Conservation (phyloP, 2,113 vertebrate genomes). For the Aphelocoma coerulescens region DNA sequence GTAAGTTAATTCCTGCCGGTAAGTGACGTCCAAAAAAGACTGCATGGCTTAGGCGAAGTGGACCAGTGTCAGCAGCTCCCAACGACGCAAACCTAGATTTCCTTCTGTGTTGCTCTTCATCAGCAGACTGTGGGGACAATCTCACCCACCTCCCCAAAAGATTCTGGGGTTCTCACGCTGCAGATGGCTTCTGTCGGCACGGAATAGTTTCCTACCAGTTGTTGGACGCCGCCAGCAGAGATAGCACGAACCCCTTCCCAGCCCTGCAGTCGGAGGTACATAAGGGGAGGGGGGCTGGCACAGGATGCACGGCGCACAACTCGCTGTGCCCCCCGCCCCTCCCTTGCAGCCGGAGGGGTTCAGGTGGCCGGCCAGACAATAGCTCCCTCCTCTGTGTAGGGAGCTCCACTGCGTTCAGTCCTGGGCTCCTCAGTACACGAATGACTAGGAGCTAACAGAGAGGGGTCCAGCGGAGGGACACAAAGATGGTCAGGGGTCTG, state of each 20-base stretch:
- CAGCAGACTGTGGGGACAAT: background rate
- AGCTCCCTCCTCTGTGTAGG: background rate
- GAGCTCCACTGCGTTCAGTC: background rate
- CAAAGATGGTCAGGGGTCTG: background rate
- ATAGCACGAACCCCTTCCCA: background rate
- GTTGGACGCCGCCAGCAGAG: background rate
- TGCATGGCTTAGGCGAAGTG: background rate
- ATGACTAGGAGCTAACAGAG: background rate
- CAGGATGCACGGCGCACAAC: background rate
- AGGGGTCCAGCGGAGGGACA: background rate
- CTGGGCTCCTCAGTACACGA: background rate
- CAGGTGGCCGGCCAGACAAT: background rate
- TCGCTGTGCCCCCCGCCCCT: background rate
- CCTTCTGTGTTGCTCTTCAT: background rate
- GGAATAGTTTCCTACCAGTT: background rate
- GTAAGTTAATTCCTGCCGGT: background rate
- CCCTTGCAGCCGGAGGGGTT: background rate
- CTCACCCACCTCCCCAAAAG: background rate
- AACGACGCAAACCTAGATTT: background rate
- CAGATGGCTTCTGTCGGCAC: background rate
- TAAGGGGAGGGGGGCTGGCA: background rate
- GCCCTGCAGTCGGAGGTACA: rapidly evolving
- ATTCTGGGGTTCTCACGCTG: rapidly evolving
- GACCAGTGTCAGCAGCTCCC: background rate
- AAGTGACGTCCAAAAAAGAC: background rate